Conservation (phyloP, 2,113 vertebrate species). For the Casuarius casuarius region DNA sequence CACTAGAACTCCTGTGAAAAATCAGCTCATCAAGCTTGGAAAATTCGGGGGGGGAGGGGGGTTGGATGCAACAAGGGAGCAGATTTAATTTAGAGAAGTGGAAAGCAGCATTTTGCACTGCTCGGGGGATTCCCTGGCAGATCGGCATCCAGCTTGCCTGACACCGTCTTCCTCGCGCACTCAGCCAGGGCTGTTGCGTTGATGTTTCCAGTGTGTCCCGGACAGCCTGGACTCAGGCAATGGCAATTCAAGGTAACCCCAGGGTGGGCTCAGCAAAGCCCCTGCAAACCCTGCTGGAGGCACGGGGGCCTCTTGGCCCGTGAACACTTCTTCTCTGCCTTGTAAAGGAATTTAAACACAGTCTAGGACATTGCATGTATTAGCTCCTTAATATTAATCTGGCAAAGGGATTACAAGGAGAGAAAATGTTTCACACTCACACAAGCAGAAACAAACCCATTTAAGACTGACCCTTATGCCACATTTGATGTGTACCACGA, state of each 20-base stretch:
- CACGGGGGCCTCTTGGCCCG: too few species aligned
- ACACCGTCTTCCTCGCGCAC: neutral
- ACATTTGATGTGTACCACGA: accelerated
- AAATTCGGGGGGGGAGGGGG: neutral
- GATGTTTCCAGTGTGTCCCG: neutral
- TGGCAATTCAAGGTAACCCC: too few species aligned
- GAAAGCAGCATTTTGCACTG: neutral
- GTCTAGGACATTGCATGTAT: neutral
- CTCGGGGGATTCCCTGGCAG: accelerated
- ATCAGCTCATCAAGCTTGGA: neutral
- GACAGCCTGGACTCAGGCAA: too few species aligned
- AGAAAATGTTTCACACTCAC: neutral
- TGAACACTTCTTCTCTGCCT: neutral
- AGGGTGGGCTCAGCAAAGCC: too few species aligned
- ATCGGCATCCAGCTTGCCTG: neutral
- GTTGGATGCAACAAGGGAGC: neutral
- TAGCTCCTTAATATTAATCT: neutral
- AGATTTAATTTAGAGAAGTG: neutral
- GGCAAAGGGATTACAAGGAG: neutral
- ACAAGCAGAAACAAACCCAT: neutral
- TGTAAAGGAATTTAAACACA: neutral
- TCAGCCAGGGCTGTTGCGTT: neutral
- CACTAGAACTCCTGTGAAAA: neutral
- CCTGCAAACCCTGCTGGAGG: too few species aligned
- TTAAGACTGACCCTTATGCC: accelerated